Base-by-base conservation (phyloP, 2,113 vertebrate genomes). In the Abramis brama region DNA sequence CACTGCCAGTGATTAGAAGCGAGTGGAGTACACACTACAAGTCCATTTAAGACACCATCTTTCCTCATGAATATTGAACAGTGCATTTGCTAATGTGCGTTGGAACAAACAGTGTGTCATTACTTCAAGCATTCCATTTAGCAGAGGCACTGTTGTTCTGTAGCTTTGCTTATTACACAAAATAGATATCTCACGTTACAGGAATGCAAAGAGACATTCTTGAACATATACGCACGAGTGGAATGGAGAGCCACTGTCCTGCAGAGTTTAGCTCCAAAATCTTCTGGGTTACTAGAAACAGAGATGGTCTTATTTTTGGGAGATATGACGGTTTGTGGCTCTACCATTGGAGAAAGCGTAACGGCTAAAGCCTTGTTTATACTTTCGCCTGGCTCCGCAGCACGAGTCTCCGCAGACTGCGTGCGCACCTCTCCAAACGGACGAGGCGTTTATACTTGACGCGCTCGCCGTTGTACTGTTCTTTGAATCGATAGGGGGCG, bases 41-140 rank as follows among this genome's bases (percentile, higher is more conserved):
- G 70, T 68, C 62, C 79, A 50, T 77, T 77, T 55, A 77, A 68
- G 25, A 47, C 57, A 25, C 36, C 23, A 47, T 81, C 57, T 68
- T 62, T 50, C 62, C 62, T 82, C 79, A 70, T 82, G 43, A 82
- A 82, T 68, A 82, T 33, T 82, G n/a, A 82, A 68, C 79, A 33
- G 62, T 5, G 43, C 9, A 23, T 68, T 68, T 66, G 79, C 62
- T 52, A 52, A 82, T 68, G 79, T 52, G 43, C 60, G 12, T 66
- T 50, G 17, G 17, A 81, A 30, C 43, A 82, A 50, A 81, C 62
- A 45, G 79, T 47, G 39, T 50, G 79, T 81, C 50, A 81, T 82
- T 68, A 82, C 43, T 25, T 80, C 39, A 4, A 45, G 39, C 59
- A 21, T 64, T 80, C 64, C 52, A 55, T 78, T 78, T 78, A 78